Evolutionary conservation across 2,113 vertebrate genomes (phyloP).

Genomic region (Bubo scandiacus): DNA sequence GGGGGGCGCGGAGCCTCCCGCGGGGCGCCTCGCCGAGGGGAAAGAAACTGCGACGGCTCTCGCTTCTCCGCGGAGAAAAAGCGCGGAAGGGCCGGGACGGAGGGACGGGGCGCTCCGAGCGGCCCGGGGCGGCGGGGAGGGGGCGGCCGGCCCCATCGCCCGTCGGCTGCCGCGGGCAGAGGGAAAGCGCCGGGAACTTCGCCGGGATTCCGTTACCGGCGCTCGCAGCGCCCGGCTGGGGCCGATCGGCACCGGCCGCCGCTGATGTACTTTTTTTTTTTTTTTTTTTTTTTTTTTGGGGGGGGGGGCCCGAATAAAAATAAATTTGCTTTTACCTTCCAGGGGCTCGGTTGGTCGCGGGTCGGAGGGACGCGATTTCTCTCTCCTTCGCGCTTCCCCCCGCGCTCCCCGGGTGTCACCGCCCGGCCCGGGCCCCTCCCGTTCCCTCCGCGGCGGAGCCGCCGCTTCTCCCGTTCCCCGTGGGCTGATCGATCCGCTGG

Average conservation of each 20-base stretch:
- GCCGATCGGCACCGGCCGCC: not conserved
- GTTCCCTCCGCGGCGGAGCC: not conserved
- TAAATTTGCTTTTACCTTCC: not conserved
- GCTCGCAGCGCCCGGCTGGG: not conserved
- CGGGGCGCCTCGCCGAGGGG: not conserved
- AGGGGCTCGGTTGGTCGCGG: not conserved
- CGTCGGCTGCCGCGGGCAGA: not conserved
- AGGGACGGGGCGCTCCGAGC: not conserved
- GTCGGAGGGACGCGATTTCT: not conserved
- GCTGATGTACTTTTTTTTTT: not conserved
- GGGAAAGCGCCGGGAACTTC: not conserved
- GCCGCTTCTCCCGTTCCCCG: not conserved
- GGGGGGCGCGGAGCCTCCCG: not conserved
- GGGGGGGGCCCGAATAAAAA: not conserved
- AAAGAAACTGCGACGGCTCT: not conserved
- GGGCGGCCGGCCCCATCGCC: not conserved
- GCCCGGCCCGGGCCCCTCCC: not conserved
- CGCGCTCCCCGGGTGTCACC: not conserved
- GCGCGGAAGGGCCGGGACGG: not conserved
- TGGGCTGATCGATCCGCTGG: not conserved
- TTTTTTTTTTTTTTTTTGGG: not conserved
- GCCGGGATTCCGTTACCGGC: not conserved
- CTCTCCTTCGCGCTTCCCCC: not conserved
- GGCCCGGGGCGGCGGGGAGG: not conserved
- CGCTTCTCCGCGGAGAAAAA: not conserved